Evolutionary conservation across 2,888 invertebrate genomes (phyloP), one percentile per base, ranked within the genome.

Genomic region (Limnephilus lunatus): DNA sequence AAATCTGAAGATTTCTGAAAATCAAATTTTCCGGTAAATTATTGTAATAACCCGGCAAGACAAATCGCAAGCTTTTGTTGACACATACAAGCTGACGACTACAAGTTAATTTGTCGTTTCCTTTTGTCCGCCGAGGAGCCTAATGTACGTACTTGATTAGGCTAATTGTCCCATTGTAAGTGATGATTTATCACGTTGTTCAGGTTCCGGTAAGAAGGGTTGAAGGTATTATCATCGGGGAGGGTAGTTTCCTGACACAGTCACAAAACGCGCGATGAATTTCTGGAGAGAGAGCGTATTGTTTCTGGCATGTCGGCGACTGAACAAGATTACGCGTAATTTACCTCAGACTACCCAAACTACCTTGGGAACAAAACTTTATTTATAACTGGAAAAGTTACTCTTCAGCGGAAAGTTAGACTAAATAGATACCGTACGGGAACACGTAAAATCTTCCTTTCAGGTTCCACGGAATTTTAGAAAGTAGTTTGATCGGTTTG

Each of bases 121-220:
- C 68, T 87, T 32, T 32, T 68, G 87, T 87, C 87, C 53, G 68
- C 68, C 15, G 19, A 39, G 87, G 68, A 87, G 7, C 12, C 48
- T 68, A 85, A 85, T 68, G 53, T 83, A 83, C 35, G 53, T 32
- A 87, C 53, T 87, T 87, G 87, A 87, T 87, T 87, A 87, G 31
- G 53, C 53, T 32, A 68, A 87, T 87, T 87, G 87, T 87, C n/a
- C 68, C 87, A 30, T 87, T 87, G 31, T 68, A 68, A 87, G 87
- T 32, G 87, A 68, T 68, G 87, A 87, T 53, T 87, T 53, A 87
- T 87, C 32, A 87, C 87, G 14, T 87, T 87, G 87, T 31, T 53
- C 30, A 35, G 87, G 68, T 32, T 39, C 31, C 32, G 19, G 87
- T 53, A 53, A 53, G 30, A 87, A 87, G 87, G 87, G 87, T 68